phyloP scores from a whole-genome alignment of 2,797 vertebrate genomes.

The Emys orbicularis region DNA sequence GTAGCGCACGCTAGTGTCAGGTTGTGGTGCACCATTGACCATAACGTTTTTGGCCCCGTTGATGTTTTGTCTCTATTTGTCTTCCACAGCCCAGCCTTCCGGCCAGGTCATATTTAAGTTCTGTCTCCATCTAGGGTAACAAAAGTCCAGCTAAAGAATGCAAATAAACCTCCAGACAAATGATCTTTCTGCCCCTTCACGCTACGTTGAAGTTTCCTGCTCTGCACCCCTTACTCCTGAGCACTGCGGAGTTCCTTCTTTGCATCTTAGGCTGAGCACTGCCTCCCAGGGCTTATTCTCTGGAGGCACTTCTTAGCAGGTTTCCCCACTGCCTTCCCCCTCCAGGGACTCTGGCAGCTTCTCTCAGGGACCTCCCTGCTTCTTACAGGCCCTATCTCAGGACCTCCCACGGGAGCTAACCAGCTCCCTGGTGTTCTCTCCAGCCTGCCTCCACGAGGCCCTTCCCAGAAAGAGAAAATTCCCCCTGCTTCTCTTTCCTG shows the following conservation, averaged over 20 bases:
- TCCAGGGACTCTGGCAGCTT: neutral
- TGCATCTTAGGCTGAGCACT: neutral
- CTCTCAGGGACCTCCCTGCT: neutral
- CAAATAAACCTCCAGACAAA: neutral
- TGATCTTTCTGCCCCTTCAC: neutral
- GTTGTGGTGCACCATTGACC: too few species aligned
- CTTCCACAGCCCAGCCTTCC: neutral
- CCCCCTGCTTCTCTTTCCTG: neutral
- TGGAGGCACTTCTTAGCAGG: neutral
- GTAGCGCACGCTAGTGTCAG: neutral
- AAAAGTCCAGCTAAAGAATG: neutral
- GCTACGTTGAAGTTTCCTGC: neutral
- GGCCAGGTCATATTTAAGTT: neutral
- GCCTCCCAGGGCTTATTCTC: neutral
- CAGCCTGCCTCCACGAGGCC: neutral
- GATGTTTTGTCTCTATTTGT: neutral
- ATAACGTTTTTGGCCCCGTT: neutral
- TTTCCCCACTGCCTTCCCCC: neutral
- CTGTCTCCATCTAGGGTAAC: neutral
- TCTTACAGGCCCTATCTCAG: neutral
- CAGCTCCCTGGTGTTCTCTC: neutral
- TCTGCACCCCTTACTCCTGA: neutral
- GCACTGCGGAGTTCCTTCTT: neutral
- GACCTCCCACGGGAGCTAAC: neutral
- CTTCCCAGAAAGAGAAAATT: neutral